Conservation (phyloP, 2,797 vertebrate species). For the Taenioides sp. region DNA sequence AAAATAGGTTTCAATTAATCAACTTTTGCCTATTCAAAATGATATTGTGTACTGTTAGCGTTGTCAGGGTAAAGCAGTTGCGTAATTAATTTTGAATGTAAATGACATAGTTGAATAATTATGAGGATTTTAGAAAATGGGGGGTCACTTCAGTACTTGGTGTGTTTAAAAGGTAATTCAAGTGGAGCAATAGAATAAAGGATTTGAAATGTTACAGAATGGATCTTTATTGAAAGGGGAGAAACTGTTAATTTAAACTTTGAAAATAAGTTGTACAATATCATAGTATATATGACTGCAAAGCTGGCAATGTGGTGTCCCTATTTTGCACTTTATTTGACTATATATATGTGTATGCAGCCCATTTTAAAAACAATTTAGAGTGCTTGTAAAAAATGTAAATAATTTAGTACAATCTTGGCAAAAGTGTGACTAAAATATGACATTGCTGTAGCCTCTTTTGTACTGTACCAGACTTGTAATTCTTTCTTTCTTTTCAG, state of each 20-base stretch:
- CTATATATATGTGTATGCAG: not conserved
- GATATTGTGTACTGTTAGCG: conserved; percentile 28
- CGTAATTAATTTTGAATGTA: conserved; percentile 6
- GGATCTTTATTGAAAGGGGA: not conserved
- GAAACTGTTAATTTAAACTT: not conserved
- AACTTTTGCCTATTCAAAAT: conserved; percentile 37
- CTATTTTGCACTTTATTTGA: too few species aligned
- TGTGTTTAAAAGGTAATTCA: not conserved
- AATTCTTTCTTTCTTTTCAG: conserved; percentile 21
- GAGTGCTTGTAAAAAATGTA: not conserved
- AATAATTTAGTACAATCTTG: not conserved
- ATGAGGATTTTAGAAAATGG: not conserved
- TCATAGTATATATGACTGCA: not conserved
- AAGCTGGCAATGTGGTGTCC: too few species aligned
- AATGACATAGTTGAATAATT: not conserved
- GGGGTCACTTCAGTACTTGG: not conserved
- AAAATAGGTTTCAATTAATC: conserved; percentile 56
- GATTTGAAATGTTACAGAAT: not conserved
- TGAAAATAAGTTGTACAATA: not conserved
- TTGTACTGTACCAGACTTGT: conserved; percentile 30
- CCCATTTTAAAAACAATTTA: not conserved
- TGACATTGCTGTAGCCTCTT: not conserved
- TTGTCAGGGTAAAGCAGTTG: not conserved
- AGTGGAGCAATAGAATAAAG: not conserved
- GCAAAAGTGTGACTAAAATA: not conserved